These are phyloP conservation scores for Germaria angustata DNA, from an alignment of 2,888 invertebrate species.

Conservation along the genomic window DNA sequence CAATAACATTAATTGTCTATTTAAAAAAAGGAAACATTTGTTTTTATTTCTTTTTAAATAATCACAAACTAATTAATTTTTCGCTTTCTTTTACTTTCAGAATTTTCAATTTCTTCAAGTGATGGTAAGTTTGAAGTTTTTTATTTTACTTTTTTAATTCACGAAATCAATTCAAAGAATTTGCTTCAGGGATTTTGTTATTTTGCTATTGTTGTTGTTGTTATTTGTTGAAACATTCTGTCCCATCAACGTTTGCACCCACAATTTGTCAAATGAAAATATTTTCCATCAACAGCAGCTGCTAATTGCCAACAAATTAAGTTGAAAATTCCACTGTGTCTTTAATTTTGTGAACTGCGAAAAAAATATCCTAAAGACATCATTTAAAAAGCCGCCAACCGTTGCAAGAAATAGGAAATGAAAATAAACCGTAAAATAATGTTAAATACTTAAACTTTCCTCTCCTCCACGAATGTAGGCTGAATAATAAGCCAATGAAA, in stretches of 20 bases:
- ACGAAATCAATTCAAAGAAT: neutral
- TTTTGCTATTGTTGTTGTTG: neutral
- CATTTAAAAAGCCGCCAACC: conserved; percentile 12
- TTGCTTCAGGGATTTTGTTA: neutral
- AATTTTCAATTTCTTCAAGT: neutral
- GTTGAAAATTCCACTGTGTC: neutral
- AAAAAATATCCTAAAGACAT: conserved; percentile 21
- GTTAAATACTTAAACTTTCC: conserved; percentile 43
- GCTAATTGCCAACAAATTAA: conserved; percentile 43
- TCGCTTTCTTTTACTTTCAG: conserved; percentile 16
- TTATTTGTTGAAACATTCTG: neutral
- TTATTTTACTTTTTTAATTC: neutral
- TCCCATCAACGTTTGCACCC: neutral
- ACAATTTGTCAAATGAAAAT: conserved; percentile 12
- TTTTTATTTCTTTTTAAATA: neutral
- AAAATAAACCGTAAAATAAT: conserved; percentile 20
- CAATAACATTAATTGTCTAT: no score
- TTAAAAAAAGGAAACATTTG: no score
- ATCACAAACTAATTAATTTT: neutral
- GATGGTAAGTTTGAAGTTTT: conserved; percentile 21
- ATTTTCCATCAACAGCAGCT: neutral
- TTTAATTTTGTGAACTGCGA: neutral
- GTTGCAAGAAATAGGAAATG: neutral
- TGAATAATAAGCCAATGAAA: neutral
- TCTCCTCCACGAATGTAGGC: conserved; percentile 35